phyloP scores from a whole-genome alignment of 2,797 vertebrate species.

The Hemibagrus guttatus region DNA sequence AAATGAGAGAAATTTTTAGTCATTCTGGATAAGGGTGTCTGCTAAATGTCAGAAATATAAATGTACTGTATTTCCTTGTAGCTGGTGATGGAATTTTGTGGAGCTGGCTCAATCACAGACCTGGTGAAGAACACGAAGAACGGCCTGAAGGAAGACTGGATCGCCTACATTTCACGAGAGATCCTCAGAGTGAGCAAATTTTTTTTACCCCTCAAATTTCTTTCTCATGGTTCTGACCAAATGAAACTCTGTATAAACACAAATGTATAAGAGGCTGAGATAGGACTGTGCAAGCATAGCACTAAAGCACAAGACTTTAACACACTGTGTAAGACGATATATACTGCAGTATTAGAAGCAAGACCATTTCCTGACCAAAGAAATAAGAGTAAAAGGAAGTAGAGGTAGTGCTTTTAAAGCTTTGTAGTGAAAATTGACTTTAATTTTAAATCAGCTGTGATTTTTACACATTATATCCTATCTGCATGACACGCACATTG shows the following conservation, averaged over 20 bases:
- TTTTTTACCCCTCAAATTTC: not conserved
- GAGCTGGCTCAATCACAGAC: conserved; percentile 89
- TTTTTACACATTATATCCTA: not conserved
- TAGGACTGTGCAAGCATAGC: not conserved
- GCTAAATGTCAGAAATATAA: too few relatives aligned
- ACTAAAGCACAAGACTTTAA: not conserved
- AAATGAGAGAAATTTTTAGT: too few relatives aligned
- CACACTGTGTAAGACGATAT: not conserved
- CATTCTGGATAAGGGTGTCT: too few relatives aligned
- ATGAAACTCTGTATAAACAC: not conserved
- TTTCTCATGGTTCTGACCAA: not conserved
- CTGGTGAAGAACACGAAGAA: conserved; percentile 93
- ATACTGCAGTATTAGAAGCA: not conserved
- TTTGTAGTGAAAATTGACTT: not conserved
- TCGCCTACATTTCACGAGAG: conserved; percentile 90
- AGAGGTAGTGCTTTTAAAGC: not conserved
- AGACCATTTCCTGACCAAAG: not conserved
- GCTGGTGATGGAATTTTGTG: conserved; percentile 87
- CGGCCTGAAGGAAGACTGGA: conserved; percentile 88
- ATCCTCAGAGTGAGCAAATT: conserved; percentile 81
- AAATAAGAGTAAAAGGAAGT: not conserved
- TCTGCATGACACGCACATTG: not conserved
- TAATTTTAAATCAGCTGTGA: not conserved
- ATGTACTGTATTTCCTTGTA: not conserved
- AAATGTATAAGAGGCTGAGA: too few relatives aligned